phyloP scores from a whole-genome alignment of 2,888 invertebrate species.

The Sphecodes monilicornis region DNA sequence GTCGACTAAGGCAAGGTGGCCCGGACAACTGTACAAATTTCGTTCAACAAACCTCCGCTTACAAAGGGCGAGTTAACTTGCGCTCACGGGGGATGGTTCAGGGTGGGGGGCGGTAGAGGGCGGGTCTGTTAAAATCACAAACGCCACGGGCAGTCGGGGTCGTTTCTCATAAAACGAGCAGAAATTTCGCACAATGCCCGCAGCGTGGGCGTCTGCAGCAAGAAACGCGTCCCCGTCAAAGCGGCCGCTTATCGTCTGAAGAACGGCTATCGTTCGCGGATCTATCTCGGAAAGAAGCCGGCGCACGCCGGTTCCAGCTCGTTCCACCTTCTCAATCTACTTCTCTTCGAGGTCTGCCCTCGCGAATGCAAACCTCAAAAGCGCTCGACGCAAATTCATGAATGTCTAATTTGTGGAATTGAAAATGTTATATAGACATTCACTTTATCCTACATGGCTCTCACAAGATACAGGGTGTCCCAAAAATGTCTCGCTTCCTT shows the following conservation, averaged over 20 bases:
- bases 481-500: too few species aligned
- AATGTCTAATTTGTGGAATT: too few species aligned
- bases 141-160: constrained; percentile 57
- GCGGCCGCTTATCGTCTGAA: constrained; percentile 38
- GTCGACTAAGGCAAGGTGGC: background rate
- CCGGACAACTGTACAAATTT: constrained; percentile 43
- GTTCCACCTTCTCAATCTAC: background rate
- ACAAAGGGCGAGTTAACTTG: constrained; percentile 53
- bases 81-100: background rate
- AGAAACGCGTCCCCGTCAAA: constrained; percentile 52
- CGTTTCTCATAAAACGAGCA: constrained; percentile 58
- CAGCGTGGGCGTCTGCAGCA: constrained; percentile 29
- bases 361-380: too few species aligned
- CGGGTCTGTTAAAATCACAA: constrained; percentile 55
- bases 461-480: too few species aligned
- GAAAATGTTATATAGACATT: too few species aligned
- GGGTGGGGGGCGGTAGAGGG: background rate
- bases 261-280: constrained; percentile 32
- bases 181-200: constrained; percentile 58
- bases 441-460: too few species aligned
- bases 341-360: background rate
- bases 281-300: constrained; percentile 27
- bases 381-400: background rate
- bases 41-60: constrained; percentile 41
- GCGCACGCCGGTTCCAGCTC: background rate